Percentiles rank a stretch among this genome's conserved stretches.
Conservation (phyloP, 2,888 invertebrate genomes). For the Cinara cedri region DNA sequence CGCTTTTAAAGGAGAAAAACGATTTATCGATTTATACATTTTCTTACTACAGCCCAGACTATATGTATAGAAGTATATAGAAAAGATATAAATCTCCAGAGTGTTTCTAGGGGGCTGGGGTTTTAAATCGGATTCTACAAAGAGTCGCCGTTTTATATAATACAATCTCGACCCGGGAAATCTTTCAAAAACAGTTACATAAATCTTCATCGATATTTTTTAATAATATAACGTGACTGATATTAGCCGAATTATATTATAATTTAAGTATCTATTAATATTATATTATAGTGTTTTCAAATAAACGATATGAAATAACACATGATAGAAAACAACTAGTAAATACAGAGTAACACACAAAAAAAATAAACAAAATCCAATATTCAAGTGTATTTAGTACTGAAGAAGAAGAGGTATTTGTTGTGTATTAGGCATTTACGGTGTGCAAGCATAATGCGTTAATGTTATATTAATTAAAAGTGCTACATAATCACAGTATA, state of each 20-base stretch:
- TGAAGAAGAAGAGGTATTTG: too few relatives aligned
- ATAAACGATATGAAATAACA: too few relatives aligned
- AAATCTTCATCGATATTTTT: constrained; percentile 24
- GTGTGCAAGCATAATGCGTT: too few relatives aligned
- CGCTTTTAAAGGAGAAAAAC: background rate
- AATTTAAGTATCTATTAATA: too few relatives aligned
- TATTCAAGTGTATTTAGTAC: too few relatives aligned
- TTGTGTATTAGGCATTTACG: too few relatives aligned
- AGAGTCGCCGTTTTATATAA: constrained; percentile 5
- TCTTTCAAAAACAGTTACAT: background rate
- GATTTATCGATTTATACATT: constrained; percentile 34
- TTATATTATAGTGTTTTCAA: too few relatives aligned
- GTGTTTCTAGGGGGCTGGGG: constrained; percentile 4
- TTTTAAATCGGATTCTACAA: constrained; percentile 23
- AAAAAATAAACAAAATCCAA: too few relatives aligned
- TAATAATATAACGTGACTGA: background rate
- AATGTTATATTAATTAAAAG: too few relatives aligned
- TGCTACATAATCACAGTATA: too few relatives aligned
- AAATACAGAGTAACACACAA: too few relatives aligned
- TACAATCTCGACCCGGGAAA: constrained; percentile 1
- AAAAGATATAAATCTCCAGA: constrained; percentile 2
- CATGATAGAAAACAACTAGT: too few relatives aligned
- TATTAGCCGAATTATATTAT: background rate
- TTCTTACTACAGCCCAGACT: background rate
- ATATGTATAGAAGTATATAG: background rate